Evolutionary conservation across 2,797 vertebrate species (phyloP).

Genomic region (Tiaroga cobitis): DNA sequence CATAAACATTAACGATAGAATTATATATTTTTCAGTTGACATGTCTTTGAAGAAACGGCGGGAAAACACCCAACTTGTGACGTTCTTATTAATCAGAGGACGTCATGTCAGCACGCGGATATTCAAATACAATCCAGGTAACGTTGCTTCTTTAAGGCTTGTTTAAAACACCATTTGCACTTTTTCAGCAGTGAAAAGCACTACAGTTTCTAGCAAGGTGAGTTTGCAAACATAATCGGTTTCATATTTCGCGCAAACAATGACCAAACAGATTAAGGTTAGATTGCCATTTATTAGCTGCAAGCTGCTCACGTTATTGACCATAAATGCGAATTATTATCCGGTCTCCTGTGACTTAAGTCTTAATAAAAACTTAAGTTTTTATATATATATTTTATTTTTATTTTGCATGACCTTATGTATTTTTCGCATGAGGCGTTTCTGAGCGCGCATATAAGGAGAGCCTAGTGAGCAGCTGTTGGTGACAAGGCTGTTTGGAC

Average conservation of each 20-base stretch:
- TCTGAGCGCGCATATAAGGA: not conserved
- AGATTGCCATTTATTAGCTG: too few species aligned
- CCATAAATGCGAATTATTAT: not conserved
- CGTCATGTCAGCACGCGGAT: not conserved
- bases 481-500: not conserved
- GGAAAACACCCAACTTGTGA: not conserved
- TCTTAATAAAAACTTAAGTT: too few species aligned
- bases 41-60: not conserved
- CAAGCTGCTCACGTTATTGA: not conserved
- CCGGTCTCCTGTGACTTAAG: not conserved
- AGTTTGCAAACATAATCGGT: not conserved
- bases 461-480: conserved; percentile 27
- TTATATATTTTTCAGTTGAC: not conserved
- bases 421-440: not conserved
- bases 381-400: too few species aligned
- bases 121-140: not conserved
- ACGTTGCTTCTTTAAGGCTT: not conserved
- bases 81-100: not conserved
- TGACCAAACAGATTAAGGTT: not conserved
- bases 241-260: not conserved
- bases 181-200: not conserved
- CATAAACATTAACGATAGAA: not conserved
- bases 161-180: not conserved
- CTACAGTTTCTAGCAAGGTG: conserved; percentile 11
- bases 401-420: not conserved